Percentiles rank a stretch among this genome's conserved stretches.
These are phyloP conservation scores for Hirundo rustica DNA, from an alignment of 2,797 vertebrate species.

Conservation along the genomic window DNA sequence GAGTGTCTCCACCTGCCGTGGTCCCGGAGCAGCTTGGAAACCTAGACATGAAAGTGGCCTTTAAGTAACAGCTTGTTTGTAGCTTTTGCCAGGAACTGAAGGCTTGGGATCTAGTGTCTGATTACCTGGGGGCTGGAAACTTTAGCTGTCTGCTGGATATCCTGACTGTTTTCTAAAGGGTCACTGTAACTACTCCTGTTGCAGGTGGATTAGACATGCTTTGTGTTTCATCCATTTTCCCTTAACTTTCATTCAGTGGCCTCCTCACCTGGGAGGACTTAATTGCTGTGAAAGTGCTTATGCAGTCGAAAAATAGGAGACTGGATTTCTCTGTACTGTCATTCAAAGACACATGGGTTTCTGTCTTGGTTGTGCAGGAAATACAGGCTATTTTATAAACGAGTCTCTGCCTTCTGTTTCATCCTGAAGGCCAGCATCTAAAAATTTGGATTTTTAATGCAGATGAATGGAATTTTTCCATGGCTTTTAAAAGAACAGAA, in stretches of 20 bases:
- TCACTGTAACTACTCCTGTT: neutral
- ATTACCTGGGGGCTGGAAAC: slow-evolving; percentile 24
- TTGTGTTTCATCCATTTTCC: neutral
- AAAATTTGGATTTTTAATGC: neutral
- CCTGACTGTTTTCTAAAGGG: neutral
- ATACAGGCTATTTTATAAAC: neutral
- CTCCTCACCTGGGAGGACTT: neutral
- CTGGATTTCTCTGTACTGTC: neutral
- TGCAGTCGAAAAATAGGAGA: neutral
- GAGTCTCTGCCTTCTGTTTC: neutral
- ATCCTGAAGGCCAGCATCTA: neutral
- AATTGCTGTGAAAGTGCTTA: neutral
- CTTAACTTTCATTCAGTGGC: neutral
- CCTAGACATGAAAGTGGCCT: slow-evolving; percentile 40
- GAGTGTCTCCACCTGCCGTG: neutral
- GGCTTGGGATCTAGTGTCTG: slow-evolving; percentile 28
- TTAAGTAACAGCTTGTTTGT: slow-evolving; percentile 41
- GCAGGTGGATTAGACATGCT: neutral
- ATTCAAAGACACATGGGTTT: neutral
- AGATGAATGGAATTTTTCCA: neutral
- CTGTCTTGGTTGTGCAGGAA: neutral
- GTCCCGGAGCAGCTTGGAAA: neutral
- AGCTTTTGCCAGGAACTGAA: slow-evolving; percentile 20
- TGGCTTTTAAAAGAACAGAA: neutral
- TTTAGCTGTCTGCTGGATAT: neutral